These are phyloP conservation scores for Drepana falcataria DNA, from an alignment of 2,888 invertebrate genomes.

Conservation along the genomic window DNA sequence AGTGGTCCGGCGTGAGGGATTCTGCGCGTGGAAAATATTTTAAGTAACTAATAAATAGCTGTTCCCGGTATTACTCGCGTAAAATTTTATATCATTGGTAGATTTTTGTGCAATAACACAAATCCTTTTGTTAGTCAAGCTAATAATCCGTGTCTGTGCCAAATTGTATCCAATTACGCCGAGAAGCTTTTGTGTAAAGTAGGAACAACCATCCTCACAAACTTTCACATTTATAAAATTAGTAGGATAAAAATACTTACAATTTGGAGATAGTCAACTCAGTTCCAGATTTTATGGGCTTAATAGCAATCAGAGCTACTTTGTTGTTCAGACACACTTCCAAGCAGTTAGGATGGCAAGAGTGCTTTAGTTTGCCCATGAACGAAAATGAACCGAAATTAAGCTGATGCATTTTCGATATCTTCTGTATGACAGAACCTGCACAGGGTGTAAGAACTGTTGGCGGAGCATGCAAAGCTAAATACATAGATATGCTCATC, in stretches of 20 bases:
- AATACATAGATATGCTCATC: constrained; percentile 20
- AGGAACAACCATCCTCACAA: background rate
- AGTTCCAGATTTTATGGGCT: constrained; percentile 22
- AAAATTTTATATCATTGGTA: too few relatives aligned
- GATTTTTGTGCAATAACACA: too few relatives aligned
- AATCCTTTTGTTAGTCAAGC: too few relatives aligned
- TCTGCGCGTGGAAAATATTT: too few relatives aligned
- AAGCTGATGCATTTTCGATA: background rate
- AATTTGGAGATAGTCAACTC: constrained; percentile 22
- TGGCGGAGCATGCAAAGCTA: constrained; percentile 9
- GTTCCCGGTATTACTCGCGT: too few relatives aligned
- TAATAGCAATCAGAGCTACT: constrained; percentile 22
- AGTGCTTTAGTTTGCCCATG: constrained; percentile 23
- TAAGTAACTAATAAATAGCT: too few relatives aligned
- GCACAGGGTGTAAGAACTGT: constrained; percentile 4
- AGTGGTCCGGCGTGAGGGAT: too few relatives aligned
- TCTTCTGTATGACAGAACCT: constrained; percentile 4
- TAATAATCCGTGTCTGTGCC: too few relatives aligned
- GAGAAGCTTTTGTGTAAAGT: too few relatives aligned
- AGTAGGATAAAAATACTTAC: constrained; percentile 16
- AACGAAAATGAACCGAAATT: constrained; percentile 20
- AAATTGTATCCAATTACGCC: too few relatives aligned
- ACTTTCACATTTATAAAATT: too few relatives aligned
- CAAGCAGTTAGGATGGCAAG: constrained; percentile 25
- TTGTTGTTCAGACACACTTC: constrained; percentile 17